These are phyloP conservation scores for Drosophila obscura DNA, from an alignment of 1,140 invertebrate genomes.

Conservation along the genomic window DNA sequence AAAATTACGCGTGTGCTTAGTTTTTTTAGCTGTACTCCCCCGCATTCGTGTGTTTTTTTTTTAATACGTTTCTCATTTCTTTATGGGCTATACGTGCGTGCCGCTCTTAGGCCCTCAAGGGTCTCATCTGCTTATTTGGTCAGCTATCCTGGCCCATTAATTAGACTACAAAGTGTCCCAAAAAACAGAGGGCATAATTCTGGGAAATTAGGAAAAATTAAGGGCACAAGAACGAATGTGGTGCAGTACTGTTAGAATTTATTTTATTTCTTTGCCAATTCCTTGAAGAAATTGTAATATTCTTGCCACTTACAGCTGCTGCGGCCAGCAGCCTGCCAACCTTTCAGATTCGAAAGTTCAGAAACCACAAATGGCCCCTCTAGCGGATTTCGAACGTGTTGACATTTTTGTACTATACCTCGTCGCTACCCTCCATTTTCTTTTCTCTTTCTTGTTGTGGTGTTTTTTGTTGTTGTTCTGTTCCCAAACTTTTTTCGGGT, in stretches of 20 bases:
- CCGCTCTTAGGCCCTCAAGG: constrained; percentile 6
- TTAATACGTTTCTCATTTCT: constrained; percentile 74
- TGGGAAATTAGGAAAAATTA: too few relatives aligned
- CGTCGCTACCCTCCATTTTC: background rate
- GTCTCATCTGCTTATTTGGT: constrained; percentile 28
- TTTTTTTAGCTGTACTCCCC: constrained; percentile 19
- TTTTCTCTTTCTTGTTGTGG: constrained; percentile 5
- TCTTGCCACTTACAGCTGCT: too few relatives aligned
- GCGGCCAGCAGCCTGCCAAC: constrained; percentile 5
- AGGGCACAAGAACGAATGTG: too few relatives aligned
- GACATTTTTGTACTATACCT: constrained; percentile 40
- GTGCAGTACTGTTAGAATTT: too few relatives aligned
- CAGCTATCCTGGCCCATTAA: constrained; percentile 63
- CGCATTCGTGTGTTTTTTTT: constrained; percentile 47
- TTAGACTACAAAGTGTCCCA: constrained; percentile 50
- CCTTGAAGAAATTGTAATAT: too few relatives aligned
- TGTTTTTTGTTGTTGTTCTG: constrained; percentile 15
- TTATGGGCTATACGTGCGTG: constrained; percentile 68
- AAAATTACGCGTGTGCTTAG: constrained; percentile 51
- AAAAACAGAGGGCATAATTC: constrained; percentile 1
- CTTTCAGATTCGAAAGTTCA: constrained; percentile 15
- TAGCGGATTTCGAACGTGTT: constrained; percentile 51
- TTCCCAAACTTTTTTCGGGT: constrained; percentile 51
- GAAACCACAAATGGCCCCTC: constrained; percentile 34
- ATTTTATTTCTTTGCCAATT: too few relatives aligned